Evolutionary conservation across 1,140 invertebrate genomes (phyloP).

Genomic region (Megathymus violae): DNA sequence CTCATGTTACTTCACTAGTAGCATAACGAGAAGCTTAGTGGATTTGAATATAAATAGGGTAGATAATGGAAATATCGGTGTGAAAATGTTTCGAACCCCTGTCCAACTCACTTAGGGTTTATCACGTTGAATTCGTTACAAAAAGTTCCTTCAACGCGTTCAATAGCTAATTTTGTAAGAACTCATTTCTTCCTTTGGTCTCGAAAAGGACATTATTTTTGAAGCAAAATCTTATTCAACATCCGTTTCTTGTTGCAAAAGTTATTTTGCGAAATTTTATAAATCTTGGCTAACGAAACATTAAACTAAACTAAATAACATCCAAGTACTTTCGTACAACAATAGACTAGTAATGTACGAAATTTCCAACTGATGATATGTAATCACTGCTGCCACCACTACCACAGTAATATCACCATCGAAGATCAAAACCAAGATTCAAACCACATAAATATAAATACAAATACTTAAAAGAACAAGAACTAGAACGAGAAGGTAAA

Average conservation of each 20-base stretch:
- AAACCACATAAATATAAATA: no score
- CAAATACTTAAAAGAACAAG: no score
- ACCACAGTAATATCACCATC: no score
- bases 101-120: conserved; percentile 19
- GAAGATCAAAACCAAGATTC: no score
- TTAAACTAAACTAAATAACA: no score
- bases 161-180: conserved; percentile 36
- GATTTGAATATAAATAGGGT: conserved; percentile 39
- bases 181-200: conserved; percentile 11
- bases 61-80: conserved; percentile 37
- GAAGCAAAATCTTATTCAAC: neutral
- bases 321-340: no score
- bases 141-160: conserved; percentile 27
- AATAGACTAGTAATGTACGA: no score
- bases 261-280: neutral
- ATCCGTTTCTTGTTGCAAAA: conserved; percentile 1
- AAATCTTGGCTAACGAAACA: no score
- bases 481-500: no score
- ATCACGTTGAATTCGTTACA: conserved; percentile 37
- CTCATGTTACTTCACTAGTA: neutral
- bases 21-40: neutral
- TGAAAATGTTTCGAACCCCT: conserved; percentile 5
- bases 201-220: neutral
- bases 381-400: no score
- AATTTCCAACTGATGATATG: no score